Conservation (phyloP, 2,888 invertebrate genomes). For the Dicroscelio sp. region DNA sequence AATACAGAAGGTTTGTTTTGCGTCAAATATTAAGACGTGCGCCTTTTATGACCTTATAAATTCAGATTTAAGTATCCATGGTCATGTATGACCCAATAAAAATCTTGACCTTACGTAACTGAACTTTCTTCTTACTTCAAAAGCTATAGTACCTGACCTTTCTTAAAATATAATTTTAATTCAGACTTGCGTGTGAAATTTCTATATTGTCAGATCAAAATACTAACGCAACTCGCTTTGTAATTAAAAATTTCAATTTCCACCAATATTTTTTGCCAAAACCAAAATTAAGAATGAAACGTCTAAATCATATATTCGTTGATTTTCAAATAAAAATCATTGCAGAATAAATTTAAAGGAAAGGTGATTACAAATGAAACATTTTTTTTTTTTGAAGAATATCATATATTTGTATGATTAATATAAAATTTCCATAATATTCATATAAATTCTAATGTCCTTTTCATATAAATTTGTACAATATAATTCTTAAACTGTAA, state of each 20-base stretch:
- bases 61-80: conserved; percentile 15
- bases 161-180: too few species aligned
- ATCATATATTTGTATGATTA: neutral
- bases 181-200: too few species aligned
- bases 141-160: too few species aligned
- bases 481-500: conserved; percentile 48
- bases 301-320: neutral
- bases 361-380: neutral
- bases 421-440: conserved; percentile 65
- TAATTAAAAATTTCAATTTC: too few species aligned
- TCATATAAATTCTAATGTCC: conserved; percentile 60
- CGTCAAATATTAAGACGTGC: conserved; percentile 17
- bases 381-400: conserved; percentile 41
- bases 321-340: neutral
- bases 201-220: too few species aligned
- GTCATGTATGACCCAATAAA: conserved; percentile 22
- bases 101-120: conserved; percentile 39
- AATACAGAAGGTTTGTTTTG: too few species aligned
- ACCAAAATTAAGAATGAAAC: too few species aligned
- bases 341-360: neutral
- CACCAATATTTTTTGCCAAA: too few species aligned
- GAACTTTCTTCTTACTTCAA: too few species aligned
- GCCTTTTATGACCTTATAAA: conserved; percentile 16
- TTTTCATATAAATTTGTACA: conserved; percentile 58
- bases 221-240: too few species aligned